Percentiles rank a stretch among this genome's conserved stretches.
These are phyloP conservation scores for Baronia brevicornis DNA, from an alignment of 2,888 invertebrate genomes.

Conservation along the genomic window DNA sequence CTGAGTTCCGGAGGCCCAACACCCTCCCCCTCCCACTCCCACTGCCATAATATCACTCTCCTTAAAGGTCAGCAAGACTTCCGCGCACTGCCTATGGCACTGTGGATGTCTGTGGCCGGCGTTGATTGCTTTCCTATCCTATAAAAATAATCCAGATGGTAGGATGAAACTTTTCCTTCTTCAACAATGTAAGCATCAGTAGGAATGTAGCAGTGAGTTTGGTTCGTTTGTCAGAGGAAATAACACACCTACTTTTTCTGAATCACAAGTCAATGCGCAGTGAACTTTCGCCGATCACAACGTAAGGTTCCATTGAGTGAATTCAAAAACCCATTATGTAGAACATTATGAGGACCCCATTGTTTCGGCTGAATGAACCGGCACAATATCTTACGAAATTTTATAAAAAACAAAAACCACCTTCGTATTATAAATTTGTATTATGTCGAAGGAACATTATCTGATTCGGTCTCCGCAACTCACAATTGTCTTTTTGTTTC, in stretches of 20 bases:
- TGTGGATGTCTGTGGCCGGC: no score
- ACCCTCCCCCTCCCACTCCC: no score
- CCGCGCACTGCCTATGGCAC: no score
- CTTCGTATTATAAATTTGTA: slow-evolving; percentile 63
- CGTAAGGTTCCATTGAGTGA: slow-evolving; percentile 60
- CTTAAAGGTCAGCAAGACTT: no score
- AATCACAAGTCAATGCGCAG: slow-evolving; percentile 50
- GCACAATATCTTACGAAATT: slow-evolving; percentile 73
- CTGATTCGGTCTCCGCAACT: slow-evolving; percentile 40
- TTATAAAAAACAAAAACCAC: slow-evolving; percentile 69
- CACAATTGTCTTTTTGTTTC: slow-evolving; percentile 49
- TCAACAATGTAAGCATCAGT: no score
- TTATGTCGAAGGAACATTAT: slow-evolving; percentile 45
- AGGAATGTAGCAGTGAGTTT: no score
- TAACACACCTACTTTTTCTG: slow-evolving; percentile 52
- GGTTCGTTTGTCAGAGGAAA: slow-evolving; percentile 43
- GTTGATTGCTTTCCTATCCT: no score
- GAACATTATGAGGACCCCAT: slow-evolving; percentile 66
- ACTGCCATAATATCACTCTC: no score
- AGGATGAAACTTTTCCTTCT: no score
- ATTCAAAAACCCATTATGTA: slow-evolving; percentile 66
- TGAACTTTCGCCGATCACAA: slow-evolving; percentile 62
- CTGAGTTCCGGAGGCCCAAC: no score
- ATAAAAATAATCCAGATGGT: no score
- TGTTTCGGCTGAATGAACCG: slow-evolving; percentile 67